Evolutionary conservation across 2,113 vertebrate species (phyloP).

Genomic region (Lethenteron camtschaticum): DNA sequence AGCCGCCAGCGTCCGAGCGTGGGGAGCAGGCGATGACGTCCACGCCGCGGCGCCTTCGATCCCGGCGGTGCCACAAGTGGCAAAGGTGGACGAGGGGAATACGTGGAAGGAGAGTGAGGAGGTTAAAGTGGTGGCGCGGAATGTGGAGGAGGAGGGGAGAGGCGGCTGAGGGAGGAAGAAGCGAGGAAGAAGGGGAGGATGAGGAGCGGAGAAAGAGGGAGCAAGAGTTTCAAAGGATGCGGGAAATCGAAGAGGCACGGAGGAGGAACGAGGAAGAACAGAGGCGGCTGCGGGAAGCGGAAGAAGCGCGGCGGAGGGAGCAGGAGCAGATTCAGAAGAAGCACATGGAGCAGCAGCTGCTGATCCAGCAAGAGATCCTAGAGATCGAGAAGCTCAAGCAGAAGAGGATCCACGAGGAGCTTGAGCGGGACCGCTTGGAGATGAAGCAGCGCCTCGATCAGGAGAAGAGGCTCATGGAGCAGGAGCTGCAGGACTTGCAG

Average conservation of each 20-base stretch:
- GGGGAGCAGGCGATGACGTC: too few relatives aligned
- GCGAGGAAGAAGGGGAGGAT: constrained; percentile 3
- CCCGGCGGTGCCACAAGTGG: not conserved
- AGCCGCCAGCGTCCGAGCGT: too few relatives aligned
- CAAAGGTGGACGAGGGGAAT: not conserved
- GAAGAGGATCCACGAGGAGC: constrained; percentile 67
- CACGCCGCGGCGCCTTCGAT: not conserved
- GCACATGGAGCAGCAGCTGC: constrained; percentile 12
- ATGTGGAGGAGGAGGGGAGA: not conserved
- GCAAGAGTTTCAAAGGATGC: not conserved
- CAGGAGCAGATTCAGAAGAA: not conserved
- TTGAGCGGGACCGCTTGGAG: constrained; percentile 71
- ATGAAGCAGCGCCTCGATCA: constrained; percentile 81
- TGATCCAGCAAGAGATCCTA: constrained; percentile 67
- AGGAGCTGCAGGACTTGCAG: constrained; percentile 82
- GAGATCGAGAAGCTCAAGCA: constrained; percentile 83
- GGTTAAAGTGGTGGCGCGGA: not conserved
- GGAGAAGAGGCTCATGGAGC: constrained; percentile 77
- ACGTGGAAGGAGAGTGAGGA: not conserved
- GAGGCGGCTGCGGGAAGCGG: not conserved
- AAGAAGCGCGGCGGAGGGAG: not conserved
- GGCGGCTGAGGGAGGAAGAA: not conserved
- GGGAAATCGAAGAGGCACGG: constrained; percentile 4
- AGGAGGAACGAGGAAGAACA: not conserved
- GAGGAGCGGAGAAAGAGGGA: not conserved